A percentile compares a stretch with the other conserved stretches of the same genome.
Evolutionary conservation across 2,888 invertebrate genomes (phyloP).

Genomic region (Lacanobia oleracea): DNA sequence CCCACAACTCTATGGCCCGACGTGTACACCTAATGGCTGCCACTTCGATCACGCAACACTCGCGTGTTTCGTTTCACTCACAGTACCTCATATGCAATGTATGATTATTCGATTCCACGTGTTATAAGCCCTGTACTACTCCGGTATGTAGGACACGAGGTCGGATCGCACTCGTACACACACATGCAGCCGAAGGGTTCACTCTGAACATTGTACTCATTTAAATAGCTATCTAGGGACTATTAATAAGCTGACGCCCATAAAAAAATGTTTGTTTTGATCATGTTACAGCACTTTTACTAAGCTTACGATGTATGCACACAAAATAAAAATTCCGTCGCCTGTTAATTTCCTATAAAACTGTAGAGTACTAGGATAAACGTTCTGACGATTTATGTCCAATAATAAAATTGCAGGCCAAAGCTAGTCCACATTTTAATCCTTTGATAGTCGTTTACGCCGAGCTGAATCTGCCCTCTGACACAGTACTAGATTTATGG

Average conservation of each 20-base stretch:
- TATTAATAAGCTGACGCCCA: conserved; percentile 55
- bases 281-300: conserved; percentile 19
- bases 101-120: conserved; percentile 63
- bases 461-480: conserved; percentile 46
- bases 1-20: conserved; percentile 50
- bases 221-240: conserved; percentile 61
- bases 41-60: conserved; percentile 56
- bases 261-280: conserved; percentile 39
- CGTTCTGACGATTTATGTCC: conserved; percentile 49
- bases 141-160: conserved; percentile 62
- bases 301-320: background rate
- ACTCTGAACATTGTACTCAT: conserved; percentile 55
- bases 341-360: conserved; percentile 32
- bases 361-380: conserved; percentile 31
- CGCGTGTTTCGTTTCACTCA: conserved; percentile 56
- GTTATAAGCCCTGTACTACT: conserved; percentile 34
- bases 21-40: conserved; percentile 51
- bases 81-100: conserved; percentile 55
- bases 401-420: conserved; percentile 54
- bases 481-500: conserved; percentile 54
- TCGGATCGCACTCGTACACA: conserved; percentile 41
- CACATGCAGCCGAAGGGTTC: conserved; percentile 54
- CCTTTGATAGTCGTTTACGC: conserved; percentile 59
- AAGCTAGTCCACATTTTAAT: conserved; percentile 61
- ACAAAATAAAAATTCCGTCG: conserved; percentile 8